Evolutionary conservation across 2,888 invertebrate species (phyloP).

Genomic region (Dione vanillae): DNA sequence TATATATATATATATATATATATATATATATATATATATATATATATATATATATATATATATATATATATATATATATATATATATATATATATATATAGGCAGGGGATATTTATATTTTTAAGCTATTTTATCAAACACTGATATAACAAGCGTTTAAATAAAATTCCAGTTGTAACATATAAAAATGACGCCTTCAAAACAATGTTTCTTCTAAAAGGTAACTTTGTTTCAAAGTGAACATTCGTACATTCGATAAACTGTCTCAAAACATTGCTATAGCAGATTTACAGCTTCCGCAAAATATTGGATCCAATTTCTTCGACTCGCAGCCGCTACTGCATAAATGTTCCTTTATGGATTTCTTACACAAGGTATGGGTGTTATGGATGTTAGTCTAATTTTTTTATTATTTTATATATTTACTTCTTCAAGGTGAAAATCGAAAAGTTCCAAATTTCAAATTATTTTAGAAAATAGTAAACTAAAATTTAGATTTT

Average conservation of each 20-base stretch:
- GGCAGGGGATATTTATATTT: too few species aligned
- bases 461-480: too few species aligned
- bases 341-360: slow-evolving; percentile 31
- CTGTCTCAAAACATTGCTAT: slow-evolving; percentile 33
- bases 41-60: too few species aligned
- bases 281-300: slow-evolving; percentile 37
- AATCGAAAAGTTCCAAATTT: too few species aligned
- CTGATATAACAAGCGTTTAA: background rate
- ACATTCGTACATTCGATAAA: slow-evolving; percentile 1
- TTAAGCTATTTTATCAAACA: too few species aligned
- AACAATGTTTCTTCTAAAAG: background rate
- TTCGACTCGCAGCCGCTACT: slow-evolving; percentile 34
- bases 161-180: background rate
- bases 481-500: too few species aligned
- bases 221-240: slow-evolving; percentile 14
- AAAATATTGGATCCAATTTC: slow-evolving; percentile 46
- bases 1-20: too few species aligned
- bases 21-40: too few species aligned
- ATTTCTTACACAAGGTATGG: background rate
- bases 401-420: too few species aligned
- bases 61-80: too few species aligned
- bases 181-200: background rate
- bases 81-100: too few species aligned
- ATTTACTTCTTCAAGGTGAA: too few species aligned
- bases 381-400: background rate